Conservation (phyloP, 2,888 invertebrate genomes). For the Archaeoteleia sp. region DNA sequence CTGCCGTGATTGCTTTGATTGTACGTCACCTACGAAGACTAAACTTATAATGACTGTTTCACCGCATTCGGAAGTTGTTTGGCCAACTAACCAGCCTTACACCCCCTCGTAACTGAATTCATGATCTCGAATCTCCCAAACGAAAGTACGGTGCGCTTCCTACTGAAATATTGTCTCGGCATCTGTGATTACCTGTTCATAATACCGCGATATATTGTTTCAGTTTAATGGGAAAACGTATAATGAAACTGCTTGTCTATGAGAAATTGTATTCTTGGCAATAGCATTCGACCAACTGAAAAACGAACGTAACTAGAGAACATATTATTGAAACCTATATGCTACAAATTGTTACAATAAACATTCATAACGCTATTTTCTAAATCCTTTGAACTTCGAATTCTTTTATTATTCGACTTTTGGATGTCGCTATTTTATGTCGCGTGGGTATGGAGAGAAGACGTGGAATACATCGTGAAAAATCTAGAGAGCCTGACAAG, state of each 20-base stretch:
- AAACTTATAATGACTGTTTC: slow-evolving; percentile 54
- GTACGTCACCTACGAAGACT: slow-evolving; percentile 34
- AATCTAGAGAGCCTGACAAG: slow-evolving; percentile 31
- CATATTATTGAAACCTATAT: slow-evolving; percentile 12
- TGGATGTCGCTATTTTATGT: slow-evolving; percentile 11
- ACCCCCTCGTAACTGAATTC: slow-evolving; percentile 45
- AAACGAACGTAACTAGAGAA: slow-evolving; percentile 1
- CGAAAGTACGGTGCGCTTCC: slow-evolving; percentile 16
- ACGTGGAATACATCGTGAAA: slow-evolving; percentile 25
- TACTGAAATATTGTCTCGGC: slow-evolving; percentile 25
- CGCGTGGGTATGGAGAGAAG: not conserved
- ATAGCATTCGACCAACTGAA: not conserved
- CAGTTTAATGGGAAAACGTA: slow-evolving; percentile 15
- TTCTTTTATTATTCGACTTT: slow-evolving; percentile 5
- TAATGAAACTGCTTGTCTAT: slow-evolving; percentile 23
- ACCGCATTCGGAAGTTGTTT: slow-evolving; percentile 43
- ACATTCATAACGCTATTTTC: slow-evolving; percentile 18
- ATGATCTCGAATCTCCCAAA: slow-evolving; percentile 24
- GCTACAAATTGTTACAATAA: slow-evolving; percentile 10
- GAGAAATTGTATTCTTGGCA: slow-evolving; percentile 17
- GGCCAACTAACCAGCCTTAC: slow-evolving; percentile 39
- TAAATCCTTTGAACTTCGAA: not conserved
- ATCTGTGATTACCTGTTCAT: slow-evolving; percentile 13
- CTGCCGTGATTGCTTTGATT: slow-evolving; percentile 56
- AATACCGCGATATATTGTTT: slow-evolving; percentile 6